Evolutionary conservation across 37 sponge, comb jelly and placozoan species (phyloP).

Genomic region (Beroe ovata): DNA sequence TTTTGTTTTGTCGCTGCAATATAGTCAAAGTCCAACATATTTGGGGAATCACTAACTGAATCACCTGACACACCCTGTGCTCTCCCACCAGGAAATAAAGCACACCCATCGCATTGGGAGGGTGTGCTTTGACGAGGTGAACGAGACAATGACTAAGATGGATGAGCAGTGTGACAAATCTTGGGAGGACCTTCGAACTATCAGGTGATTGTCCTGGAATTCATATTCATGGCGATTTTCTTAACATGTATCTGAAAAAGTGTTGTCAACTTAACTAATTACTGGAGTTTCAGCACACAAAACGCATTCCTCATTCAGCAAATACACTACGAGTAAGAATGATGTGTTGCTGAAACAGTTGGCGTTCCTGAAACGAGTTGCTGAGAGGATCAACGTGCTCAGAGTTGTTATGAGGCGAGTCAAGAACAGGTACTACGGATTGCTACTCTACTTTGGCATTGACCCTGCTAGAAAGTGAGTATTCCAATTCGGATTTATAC

Average conservation of each 20-base stretch:
- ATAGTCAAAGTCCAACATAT: no score
- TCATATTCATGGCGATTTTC: no score
- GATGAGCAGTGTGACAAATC: conserved; percentile 28
- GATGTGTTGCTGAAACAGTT: conserved; percentile 39
- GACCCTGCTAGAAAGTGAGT: conserved; percentile 55
- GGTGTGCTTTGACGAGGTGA: conserved; percentile 29
- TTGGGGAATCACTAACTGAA: no score
- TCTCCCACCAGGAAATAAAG: conserved; percentile 55
- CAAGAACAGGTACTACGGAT: conserved; percentile 70
- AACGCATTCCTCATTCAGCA: not conserved
- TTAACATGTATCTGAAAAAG: no score
- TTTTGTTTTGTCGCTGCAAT: no score
- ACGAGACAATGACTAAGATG: conserved; percentile 3
- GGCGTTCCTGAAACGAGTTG: conserved; percentile 76
- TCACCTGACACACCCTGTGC: no score
- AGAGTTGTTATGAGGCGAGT: conserved; percentile 78
- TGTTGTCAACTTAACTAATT: no score
- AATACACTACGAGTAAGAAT: conserved; percentile 31
- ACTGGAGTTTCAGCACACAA: no score
- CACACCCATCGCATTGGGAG: conserved; percentile 43
- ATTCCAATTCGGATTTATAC: not conserved
- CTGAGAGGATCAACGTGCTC: conserved; percentile 81
- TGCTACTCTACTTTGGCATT: conserved; percentile 48
- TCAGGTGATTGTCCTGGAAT: conserved; percentile 44
- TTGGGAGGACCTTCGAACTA: conserved; percentile 47